Evolutionary conservation across 2,113 vertebrate genomes (phyloP), one percentile per base, ranked within the genome.

Genomic region (Maccullochella peelii): DNA sequence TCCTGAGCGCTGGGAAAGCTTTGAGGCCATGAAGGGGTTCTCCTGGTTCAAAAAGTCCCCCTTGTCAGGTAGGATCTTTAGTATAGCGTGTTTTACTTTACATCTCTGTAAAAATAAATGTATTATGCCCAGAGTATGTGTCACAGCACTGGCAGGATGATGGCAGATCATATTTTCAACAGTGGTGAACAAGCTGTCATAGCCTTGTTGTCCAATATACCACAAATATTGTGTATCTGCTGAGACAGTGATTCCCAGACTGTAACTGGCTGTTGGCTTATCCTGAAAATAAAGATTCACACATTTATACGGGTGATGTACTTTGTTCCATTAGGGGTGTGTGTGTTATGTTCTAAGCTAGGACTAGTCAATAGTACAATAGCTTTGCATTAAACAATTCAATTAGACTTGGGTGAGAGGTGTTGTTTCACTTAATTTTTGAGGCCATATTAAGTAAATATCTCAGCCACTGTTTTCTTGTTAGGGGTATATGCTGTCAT

Each of bases 111-210:
- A 54, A 33, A 18, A 54, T 12, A 52, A 15, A 23, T 62, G 1
- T 30, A 44, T 16, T n/a, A 21, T 59, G 33, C 9, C 10, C 65
- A 97, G 97, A 96, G 73, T 96, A 96, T 1, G 95, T 97, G 62
- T 95, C 95, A 0, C 49, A 79, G 9, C 78, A 84, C 40, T 88
- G 82, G 82, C 70, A 83, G 0, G 91, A 95, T 23, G 96, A 98
- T 68, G 94, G 95, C 72, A 2, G 20, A 67, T 57, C 0, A 14
- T 38, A 23, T 21, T 30, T 33, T 52, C 42, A 40, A 8, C 23
- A 20, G 50, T 36, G 9, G 15, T 2, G 14, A 27, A 73, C 54
- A 20, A 73, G 6, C 5, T 30, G 36, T 33, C 11, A 23, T 8
- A 55, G 0, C 18, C 49, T 44, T 54, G 30, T n/a, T 50, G 42